Evolutionary conservation across 30 jellyfish, hydroid and myxozoan species (phyloP).

Genomic region (Catostylus mosaicus): DNA sequence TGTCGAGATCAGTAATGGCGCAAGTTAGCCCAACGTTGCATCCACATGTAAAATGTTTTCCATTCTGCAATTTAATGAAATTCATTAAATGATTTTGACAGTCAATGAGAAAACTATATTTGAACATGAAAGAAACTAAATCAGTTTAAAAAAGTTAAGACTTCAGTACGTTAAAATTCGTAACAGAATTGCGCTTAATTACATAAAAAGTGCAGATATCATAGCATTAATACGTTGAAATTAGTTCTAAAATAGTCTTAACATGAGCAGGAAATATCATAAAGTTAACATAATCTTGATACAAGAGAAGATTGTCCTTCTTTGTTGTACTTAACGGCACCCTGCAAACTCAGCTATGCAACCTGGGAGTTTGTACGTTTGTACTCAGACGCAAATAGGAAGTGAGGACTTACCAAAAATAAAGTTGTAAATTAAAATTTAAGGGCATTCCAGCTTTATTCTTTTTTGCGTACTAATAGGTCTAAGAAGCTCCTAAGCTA

Average conservation of each 20-base stretch:
- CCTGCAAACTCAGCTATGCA: constrained; percentile 2
- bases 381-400: background rate
- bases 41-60: constrained; percentile 77
- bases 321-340: background rate
- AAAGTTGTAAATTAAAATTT: background rate
- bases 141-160: background rate
- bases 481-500: background rate
- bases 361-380: background rate
- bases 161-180: constrained; percentile 1
- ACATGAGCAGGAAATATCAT: constrained; percentile 23
- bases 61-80: constrained; percentile 35
- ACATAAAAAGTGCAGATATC: background rate
- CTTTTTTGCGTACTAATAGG: background rate
- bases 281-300: background rate
- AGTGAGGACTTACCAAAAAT: constrained; percentile 15
- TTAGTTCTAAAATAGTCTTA: constrained; percentile 7
- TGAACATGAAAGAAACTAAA: background rate
- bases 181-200: background rate
- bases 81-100: background rate
- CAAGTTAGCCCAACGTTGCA: constrained; percentile 79
- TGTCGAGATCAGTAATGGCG: constrained; percentile 74
- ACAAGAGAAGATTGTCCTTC: background rate
- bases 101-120: background rate
- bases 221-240: background rate
- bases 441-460: background rate